Evolutionary conservation across 2,888 invertebrate genomes (phyloP), one percentile per base, ranked within the genome.

Genomic region (Tachystola acroxantha): DNA sequence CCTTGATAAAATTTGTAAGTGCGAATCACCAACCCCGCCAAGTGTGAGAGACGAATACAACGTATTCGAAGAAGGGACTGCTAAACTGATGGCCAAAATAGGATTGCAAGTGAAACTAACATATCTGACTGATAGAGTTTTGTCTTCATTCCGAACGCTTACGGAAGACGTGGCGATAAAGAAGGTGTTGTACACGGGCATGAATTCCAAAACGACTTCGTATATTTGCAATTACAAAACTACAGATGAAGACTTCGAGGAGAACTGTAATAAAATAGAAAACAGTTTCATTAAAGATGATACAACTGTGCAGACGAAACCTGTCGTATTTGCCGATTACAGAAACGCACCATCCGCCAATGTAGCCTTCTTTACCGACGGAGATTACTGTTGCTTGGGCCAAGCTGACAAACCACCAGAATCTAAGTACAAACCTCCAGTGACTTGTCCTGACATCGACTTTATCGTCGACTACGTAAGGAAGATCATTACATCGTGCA

Each of bases 221-320:
- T 84, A 70, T 29, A 79, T 85, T 34, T 85, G 85, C 39, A 85
- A 77, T 2, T 55, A 81, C 57, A 85, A 85, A 48, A 84, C 81
- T 1, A 76, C 78, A 0, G 84, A 84, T 34, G 73, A 77, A 57
- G 54, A 57, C 25, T 84, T 73, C 28, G 61, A 61, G 54, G 61
- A 72, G 45, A 81, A 79, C 43, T 64, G 64, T 36, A 73, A 74
- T 40, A 80, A 79, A 46, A 58, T 81, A 22, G 70, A 72, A 46
- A 16, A 28, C 32, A 62, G 50, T 13, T 76, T 50, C 36, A 45
- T 55, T 13, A 57, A 65, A 40, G 76, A 81, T 46, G 67, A 73
- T 56, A 56, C 70, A 48, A 5, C 7, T 2, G 7, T 7, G 11
- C 62, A 54, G 33, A 39, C 49, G 1, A 59, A 52, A 33, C 69